Conservation (phyloP, 2,888 invertebrate species). For the Drosophila austrosaltans region DNA sequence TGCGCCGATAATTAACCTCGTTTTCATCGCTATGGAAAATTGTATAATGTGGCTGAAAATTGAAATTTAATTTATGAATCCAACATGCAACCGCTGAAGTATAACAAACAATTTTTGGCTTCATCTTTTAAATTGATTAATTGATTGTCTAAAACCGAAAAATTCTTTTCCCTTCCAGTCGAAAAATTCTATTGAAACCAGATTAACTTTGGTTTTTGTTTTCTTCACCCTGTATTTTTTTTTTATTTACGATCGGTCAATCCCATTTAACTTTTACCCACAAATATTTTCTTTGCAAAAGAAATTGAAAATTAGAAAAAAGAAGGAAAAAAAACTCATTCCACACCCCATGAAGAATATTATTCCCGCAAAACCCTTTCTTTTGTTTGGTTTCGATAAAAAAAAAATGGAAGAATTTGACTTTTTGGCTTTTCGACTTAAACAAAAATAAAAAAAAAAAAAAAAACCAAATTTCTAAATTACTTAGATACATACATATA, state of each 20-base stretch:
- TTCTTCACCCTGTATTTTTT: slow-evolving; percentile 30
- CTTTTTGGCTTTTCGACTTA: slow-evolving; percentile 74
- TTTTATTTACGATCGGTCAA: slow-evolving; percentile 16
- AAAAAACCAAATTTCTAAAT: slow-evolving; percentile 1
- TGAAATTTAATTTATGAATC: slow-evolving; percentile 42
- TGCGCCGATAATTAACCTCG: slow-evolving; percentile 73
- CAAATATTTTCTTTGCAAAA: slow-evolving; percentile 5
- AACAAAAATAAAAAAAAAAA: slow-evolving; percentile 35
- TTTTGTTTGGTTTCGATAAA: slow-evolving; percentile 34
- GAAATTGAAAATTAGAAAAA: too few relatives aligned
- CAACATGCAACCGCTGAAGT: slow-evolving; percentile 3
- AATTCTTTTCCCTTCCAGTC: background rate
- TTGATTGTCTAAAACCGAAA: background rate
- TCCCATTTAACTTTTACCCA: slow-evolving; percentile 1
- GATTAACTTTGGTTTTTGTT: slow-evolving; percentile 44
- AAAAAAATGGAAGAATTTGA: slow-evolving; percentile 51
- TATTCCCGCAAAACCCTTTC: slow-evolving; percentile 19
- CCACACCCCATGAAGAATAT: slow-evolving; percentile 30
- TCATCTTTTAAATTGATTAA: slow-evolving; percentile 1
- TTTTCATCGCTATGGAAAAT: slow-evolving; percentile 52
- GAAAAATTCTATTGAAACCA: slow-evolving; percentile 27
- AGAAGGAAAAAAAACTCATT: background rate
- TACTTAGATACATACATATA: slow-evolving; percentile 3
- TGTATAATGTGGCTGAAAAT: slow-evolving; percentile 48
- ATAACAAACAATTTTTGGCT: slow-evolving; percentile 15